Base-by-base conservation (phyloP, 2,113 vertebrate genomes). In the Acrocephalus arundinaceus region DNA sequence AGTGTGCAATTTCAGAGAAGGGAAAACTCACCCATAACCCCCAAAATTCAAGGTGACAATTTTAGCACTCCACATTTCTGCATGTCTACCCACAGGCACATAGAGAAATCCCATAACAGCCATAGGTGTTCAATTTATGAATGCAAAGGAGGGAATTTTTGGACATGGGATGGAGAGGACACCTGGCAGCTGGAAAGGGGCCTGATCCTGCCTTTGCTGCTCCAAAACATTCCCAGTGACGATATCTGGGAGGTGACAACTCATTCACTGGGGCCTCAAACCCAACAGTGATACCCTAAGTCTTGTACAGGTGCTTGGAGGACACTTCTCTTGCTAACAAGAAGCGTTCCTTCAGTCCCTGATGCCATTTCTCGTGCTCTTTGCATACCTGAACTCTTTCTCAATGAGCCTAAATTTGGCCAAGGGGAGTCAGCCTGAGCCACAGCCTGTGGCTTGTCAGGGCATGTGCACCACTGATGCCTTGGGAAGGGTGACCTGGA, bases 21-120 rank as follows among this genome's bases (percentile, higher is more conserved):
- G 41, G 31, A 70, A 54, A 75, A 3, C 15, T 31, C 22, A 9
- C 13, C 5, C 67, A 7, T 37, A 37, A 22, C 2, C 6, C 33
- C 11, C 12, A 14, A 22, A 49, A 43, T 33, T 59, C 49, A 15
- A 59, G 57, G 39, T 66, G 17, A 27, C 7, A 13, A 25, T 22
- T 18, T 61, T 35, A 54, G 11, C 66, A 28, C 15, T 13, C 16
- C 3, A 9, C 30, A 55, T 46, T 83, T 65, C 24, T 89, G 31
- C 17, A 1, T 7, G 5, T 35, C 57, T 45, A 0, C 63, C 17
- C 6, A 20, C 0, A 2, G 2, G 3, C 0, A 0, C 15, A 9
- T 4, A 18, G 7, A 28, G 48, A 35, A 43, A n/a, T 39, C 37
- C 37, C 37, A 39, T 39, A 39, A 39, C 37, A 39, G 37, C 37